Conservation (phyloP, 92 coral and sea anemone genomes). For the Epizoanthus stellaris region DNA sequence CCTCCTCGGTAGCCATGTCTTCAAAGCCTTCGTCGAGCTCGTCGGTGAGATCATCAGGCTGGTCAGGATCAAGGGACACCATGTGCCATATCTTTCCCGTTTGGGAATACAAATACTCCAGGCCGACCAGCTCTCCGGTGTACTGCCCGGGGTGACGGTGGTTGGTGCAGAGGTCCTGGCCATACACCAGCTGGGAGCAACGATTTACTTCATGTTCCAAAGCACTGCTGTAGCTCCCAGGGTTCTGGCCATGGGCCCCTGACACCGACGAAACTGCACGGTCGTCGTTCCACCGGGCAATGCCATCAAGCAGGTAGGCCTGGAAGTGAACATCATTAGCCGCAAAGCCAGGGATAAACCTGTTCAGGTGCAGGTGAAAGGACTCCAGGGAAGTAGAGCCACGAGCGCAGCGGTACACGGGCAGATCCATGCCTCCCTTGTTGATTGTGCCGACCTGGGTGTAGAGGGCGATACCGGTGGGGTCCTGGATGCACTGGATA, state of each 20-base stretch:
- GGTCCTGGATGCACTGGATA: constrained; percentile 56
- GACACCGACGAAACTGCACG: constrained; percentile 9
- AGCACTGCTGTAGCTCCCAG: constrained; percentile 32
- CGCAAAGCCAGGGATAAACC: constrained; percentile 66
- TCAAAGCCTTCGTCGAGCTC: constrained; percentile 11
- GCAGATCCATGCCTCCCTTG: constrained; percentile 53
- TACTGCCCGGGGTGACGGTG: neutral
- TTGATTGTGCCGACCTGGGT: neutral
- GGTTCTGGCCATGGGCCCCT: neutral
- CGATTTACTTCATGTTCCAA: constrained; percentile 23
- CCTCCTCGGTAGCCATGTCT: neutral
- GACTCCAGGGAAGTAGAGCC: constrained; percentile 73
- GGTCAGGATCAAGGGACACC: neutral
- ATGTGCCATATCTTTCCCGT: constrained; percentile 25
- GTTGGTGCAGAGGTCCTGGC: constrained; percentile 1
- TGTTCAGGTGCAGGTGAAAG: constrained; percentile 63
- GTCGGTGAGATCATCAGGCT: constrained; percentile 16
- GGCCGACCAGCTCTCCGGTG: constrained; percentile 27
- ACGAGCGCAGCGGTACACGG: constrained; percentile 58
- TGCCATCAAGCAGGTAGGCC: constrained; percentile 63
- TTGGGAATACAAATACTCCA: constrained; percentile 25
- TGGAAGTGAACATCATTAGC: constrained; percentile 64
- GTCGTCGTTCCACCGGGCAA: constrained; percentile 53
- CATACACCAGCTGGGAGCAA: constrained; percentile 13
- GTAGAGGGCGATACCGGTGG: constrained; percentile 26